Evolutionary conservation across 2,797 vertebrate genomes (phyloP), one percentile per base, ranked within the genome.

Genomic region (Fistularia commersonii): DNA sequence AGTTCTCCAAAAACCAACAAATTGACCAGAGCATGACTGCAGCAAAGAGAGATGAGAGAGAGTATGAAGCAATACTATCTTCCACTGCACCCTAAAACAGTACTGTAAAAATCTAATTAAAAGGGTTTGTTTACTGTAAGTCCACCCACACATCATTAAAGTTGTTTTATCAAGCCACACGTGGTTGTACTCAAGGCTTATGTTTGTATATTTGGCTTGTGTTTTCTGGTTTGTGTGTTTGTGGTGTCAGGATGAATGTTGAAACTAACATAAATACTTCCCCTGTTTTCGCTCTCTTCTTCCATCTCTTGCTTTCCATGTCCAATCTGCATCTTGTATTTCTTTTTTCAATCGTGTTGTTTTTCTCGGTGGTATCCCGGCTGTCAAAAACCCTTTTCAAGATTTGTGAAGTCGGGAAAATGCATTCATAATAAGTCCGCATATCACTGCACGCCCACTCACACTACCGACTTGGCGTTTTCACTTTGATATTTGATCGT

Each of bases 91-190:
- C 54, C 62, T 68, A 65, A 77, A 85, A 74, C 68, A 69, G 71
- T 62, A 48, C 58, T 59, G 57, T 77, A 66, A 61, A 74, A 81
- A 74, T 76, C 69, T 54, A 83, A 85, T 86, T 77, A 74, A 81
- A 78, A 71, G 54, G 45, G 48, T 81, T 79, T 83, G 66, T 84
- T 83, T 82, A 83, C 79, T 77, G 70, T 78, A 59, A 73, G 49
- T 79, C 56, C 51, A 46, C 66, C 72, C 76, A 74, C 74, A 79
- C 67, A 64, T 83, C 61, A 74, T 81, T 83, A 70, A 77, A 84
- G 57, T 64, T 60, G 62, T 67, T 82, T 78, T 55, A 77, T 80
- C 69, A 67, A 69, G 65, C 79, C 77, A 67, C 76, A 83, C 74
- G 79, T 74, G 75, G 77, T 64, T 72, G 48, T 67, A 59, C 66